A percentile compares a stretch with the other conserved stretches of the same genome.
Conservation (phyloP, 2,797 vertebrate genomes). For the Vultur gryphus region DNA sequence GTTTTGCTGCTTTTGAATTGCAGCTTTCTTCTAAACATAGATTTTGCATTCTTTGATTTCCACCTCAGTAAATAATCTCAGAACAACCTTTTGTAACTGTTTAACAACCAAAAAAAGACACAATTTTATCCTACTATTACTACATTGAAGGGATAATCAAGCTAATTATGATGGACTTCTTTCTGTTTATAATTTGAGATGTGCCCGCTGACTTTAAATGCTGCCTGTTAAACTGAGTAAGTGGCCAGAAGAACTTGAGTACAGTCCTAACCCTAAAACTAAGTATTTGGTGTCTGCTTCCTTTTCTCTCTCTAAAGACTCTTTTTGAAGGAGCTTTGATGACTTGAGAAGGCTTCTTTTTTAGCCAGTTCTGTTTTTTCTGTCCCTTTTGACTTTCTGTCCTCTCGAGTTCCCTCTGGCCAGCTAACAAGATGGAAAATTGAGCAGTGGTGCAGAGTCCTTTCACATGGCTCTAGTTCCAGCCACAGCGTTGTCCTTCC, state of each 20-base stretch:
- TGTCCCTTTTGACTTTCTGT: neutral
- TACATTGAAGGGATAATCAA: neutral
- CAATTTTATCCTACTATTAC: neutral
- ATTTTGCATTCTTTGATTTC: neutral
- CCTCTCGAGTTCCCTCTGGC: neutral
- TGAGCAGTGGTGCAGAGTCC: neutral
- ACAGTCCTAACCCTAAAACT: neutral
- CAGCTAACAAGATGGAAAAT: neutral
- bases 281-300: neutral
- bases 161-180: neutral
- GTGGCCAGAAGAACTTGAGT: neutral
- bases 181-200: neutral
- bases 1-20: neutral
- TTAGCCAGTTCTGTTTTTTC: neutral
- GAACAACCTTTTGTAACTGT: neutral
- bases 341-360: neutral
- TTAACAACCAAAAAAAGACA: neutral
- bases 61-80: neutral
- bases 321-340: neutral
- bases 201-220: neutral
- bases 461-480: neutral
- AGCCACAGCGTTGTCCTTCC: neutral
- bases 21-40: neutral
- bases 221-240: neutral
- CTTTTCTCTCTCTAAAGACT: neutral